These are phyloP conservation scores for Otocyon megalotis DNA, from an alignment of 2,113 vertebrate species.

Conservation along the genomic window DNA sequence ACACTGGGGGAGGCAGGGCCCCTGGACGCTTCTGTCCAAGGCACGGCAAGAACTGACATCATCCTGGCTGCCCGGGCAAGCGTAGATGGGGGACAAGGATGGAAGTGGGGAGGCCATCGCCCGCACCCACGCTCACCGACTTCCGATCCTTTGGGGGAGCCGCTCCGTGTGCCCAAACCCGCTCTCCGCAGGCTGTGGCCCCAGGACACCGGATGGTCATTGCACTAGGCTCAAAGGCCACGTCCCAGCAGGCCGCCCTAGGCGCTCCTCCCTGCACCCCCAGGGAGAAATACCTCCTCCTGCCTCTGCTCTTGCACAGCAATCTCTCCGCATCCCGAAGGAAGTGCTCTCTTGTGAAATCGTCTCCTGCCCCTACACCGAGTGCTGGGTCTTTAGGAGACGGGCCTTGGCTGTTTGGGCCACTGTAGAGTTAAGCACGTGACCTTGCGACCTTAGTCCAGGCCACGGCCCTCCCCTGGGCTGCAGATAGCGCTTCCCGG, in stretches of 20 bases:
- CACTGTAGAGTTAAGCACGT: neutral
- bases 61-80: neutral
- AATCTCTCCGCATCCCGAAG: neutral
- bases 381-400: neutral
- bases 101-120: neutral
- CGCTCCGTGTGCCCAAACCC: accelerated
- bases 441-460: neutral
- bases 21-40: neutral
- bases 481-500: neutral
- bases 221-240: neutral
- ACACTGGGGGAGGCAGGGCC: neutral
- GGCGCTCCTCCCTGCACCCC: neutral
- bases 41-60: too few species aligned
- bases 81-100: neutral
- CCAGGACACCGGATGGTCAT: accelerated
- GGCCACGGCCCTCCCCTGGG: too few species aligned
- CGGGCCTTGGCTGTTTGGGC: neutral
- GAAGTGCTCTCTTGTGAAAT: neutral
- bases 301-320: neutral
- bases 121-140: accelerated
- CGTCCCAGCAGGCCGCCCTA: accelerated
- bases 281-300: neutral
- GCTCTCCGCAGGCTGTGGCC: neutral
- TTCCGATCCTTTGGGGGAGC: neutral
- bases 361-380: neutral